Conservation (phyloP, 1,140 invertebrate genomes). For the Solenopsis invicta region DNA sequence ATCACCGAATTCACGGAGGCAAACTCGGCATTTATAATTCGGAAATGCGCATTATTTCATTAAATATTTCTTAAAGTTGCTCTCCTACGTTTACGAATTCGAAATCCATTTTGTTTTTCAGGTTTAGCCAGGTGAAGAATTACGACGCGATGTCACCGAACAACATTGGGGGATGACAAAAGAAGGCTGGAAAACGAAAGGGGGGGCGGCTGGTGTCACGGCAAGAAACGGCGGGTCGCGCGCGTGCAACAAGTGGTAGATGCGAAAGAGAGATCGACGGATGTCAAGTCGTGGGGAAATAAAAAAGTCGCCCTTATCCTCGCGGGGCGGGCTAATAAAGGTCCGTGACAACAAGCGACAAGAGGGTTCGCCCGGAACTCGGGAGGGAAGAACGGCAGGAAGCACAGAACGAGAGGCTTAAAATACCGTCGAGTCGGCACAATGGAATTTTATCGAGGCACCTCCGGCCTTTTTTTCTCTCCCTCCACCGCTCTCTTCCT, state of each 20-base stretch:
- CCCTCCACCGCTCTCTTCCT: background rate
- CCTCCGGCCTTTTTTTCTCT: constrained; percentile 54
- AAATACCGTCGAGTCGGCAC: constrained; percentile 72
- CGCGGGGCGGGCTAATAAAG: constrained; percentile 76
- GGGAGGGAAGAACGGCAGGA: constrained; percentile 63
- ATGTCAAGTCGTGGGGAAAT: constrained; percentile 81
- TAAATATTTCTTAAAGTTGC: constrained; percentile 12
- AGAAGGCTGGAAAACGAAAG: constrained; percentile 55
- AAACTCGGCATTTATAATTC: background rate
- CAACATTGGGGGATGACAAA: constrained; percentile 51
- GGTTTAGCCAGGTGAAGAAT: background rate
- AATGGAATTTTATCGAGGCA: constrained; percentile 75
- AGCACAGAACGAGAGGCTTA: constrained; percentile 76
- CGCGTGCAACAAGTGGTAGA: constrained; percentile 78
- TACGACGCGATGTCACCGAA: constrained; percentile 3
- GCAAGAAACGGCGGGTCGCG: constrained; percentile 66
- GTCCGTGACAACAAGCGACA: constrained; percentile 78
- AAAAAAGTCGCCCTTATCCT: constrained; percentile 80
- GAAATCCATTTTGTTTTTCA: background rate
- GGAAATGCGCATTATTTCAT: background rate
- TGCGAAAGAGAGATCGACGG: constrained; percentile 76
- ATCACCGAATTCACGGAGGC: background rate
- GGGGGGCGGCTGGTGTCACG: constrained; percentile 64
- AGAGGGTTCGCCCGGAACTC: constrained; percentile 63
- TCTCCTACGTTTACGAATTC: constrained; percentile 7